Conservation (phyloP, 1,140 invertebrate species). For the Drosophila watanabei region DNA sequence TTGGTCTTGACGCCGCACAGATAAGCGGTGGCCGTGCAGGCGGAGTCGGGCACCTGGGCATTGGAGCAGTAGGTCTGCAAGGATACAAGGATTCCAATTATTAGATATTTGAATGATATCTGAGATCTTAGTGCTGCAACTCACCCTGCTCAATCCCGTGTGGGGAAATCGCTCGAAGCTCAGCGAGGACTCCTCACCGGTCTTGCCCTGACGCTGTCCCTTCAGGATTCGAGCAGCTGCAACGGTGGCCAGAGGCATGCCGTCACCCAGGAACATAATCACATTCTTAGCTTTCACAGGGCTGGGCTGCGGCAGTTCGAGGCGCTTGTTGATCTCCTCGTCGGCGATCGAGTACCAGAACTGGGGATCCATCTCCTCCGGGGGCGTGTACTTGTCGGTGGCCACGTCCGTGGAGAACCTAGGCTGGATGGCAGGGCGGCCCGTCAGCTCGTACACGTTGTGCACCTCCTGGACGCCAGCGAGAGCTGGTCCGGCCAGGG, state of each 20-base stretch:
- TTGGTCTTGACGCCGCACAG: conserved; percentile 91
- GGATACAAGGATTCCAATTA: background rate
- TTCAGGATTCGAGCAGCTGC: conserved; percentile 89
- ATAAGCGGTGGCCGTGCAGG: conserved; percentile 90
- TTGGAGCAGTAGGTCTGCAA: conserved; percentile 89
- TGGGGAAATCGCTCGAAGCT: conserved; percentile 92
- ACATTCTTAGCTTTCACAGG: conserved; percentile 89
- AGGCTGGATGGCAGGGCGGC: background rate
- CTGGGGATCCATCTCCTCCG: conserved; percentile 59
- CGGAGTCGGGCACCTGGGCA: conserved; percentile 93
- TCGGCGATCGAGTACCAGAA: conserved; percentile 71
- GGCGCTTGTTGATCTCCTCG: conserved; percentile 59
- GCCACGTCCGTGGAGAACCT: conserved; percentile 49
- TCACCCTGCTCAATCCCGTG: conserved; percentile 89
- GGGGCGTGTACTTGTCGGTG: conserved; percentile 57
- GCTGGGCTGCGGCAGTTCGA: conserved; percentile 25
- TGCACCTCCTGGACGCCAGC: conserved; percentile 34
- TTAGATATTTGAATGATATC: too few species aligned
- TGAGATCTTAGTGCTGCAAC: background rate
- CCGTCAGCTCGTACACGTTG: conserved; percentile 31
- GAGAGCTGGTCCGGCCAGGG: conserved; percentile 11
- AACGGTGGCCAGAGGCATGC: conserved; percentile 91
- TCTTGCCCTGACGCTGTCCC: conserved; percentile 87
- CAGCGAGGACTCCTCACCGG: conserved; percentile 89
- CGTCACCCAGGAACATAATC: conserved; percentile 92